Conservation (phyloP, 2,888 invertebrate genomes). For the Lithophane ornitopus region DNA sequence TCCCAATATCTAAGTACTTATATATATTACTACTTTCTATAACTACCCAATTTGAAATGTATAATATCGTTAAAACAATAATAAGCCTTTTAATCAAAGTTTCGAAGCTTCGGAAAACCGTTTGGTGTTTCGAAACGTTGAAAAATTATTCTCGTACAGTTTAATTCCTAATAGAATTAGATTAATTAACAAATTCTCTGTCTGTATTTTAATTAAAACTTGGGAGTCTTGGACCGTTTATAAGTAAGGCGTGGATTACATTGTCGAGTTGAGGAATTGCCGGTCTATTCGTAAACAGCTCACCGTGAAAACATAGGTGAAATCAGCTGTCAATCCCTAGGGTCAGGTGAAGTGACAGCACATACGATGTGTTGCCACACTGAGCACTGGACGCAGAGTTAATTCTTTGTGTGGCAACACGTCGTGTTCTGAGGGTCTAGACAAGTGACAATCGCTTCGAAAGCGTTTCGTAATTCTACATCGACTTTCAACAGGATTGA, state of each 20-base stretch:
- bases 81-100: conserved; percentile 20
- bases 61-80: conserved; percentile 23
- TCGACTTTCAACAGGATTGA: too few relatives aligned
- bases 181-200: conserved; percentile 68
- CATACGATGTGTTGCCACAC: too few relatives aligned
- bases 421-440: too few relatives aligned
- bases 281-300: too few relatives aligned
- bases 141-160: conserved; percentile 42
- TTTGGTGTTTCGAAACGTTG: conserved; percentile 18
- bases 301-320: too few relatives aligned
- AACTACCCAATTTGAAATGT: conserved; percentile 3
- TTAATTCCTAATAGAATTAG: conserved; percentile 64
- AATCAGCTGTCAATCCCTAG: too few relatives aligned
- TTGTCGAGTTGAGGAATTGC: conserved; percentile 5
- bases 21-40: too few relatives aligned
- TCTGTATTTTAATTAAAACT: conserved; percentile 74
- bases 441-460: too few relatives aligned
- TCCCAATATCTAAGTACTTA: background rate
- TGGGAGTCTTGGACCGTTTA: conserved; percentile 51
- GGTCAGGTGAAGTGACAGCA: too few relatives aligned
- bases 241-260: conserved; percentile 49
- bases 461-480: too few relatives aligned
- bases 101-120: background rate
- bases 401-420: too few relatives aligned
- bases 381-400: too few relatives aligned